These are phyloP conservation scores for Upupa epops DNA, from an alignment of 2,113 vertebrate genomes.

Conservation along the genomic window DNA sequence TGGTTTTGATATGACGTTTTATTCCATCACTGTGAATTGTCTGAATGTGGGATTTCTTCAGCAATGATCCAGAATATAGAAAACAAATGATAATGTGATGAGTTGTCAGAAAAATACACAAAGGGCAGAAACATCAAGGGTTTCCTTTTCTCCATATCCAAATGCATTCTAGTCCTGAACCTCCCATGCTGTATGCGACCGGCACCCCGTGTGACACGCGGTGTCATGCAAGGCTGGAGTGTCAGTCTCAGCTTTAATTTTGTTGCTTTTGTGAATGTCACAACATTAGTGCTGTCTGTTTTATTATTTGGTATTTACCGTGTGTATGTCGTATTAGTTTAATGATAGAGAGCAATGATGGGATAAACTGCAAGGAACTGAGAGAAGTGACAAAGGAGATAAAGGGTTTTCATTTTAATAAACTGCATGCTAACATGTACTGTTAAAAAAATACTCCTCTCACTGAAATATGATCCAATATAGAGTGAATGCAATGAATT, in stretches of 20 bases:
- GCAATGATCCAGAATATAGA: not conserved
- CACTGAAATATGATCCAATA: not conserved
- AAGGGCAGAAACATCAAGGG: not conserved
- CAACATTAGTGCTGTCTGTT: not conserved
- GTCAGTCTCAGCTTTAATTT: not conserved
- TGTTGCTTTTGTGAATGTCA: not conserved
- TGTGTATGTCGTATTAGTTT: rapidly evolving
- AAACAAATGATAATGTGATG: not conserved
- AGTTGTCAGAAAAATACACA: not conserved
- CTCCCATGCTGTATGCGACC: rapidly evolving
- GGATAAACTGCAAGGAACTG: not conserved
- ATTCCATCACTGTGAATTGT: not conserved
- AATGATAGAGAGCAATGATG: not conserved
- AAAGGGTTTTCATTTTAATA: not conserved
- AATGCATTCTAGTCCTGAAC: not conserved
- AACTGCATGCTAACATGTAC: not conserved
- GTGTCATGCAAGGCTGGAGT: not conserved
- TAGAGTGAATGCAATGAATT: not conserved
- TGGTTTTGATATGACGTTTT: not conserved
- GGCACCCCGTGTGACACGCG: rapidly evolving
- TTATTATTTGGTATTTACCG: not conserved
- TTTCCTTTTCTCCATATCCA: not conserved
- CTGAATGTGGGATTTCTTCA: not conserved
- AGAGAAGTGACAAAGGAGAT: not conserved
- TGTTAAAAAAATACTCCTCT: not conserved